Base-by-base conservation (phyloP, 1,140 invertebrate species). In the Rhyacophila brunnea region DNA sequence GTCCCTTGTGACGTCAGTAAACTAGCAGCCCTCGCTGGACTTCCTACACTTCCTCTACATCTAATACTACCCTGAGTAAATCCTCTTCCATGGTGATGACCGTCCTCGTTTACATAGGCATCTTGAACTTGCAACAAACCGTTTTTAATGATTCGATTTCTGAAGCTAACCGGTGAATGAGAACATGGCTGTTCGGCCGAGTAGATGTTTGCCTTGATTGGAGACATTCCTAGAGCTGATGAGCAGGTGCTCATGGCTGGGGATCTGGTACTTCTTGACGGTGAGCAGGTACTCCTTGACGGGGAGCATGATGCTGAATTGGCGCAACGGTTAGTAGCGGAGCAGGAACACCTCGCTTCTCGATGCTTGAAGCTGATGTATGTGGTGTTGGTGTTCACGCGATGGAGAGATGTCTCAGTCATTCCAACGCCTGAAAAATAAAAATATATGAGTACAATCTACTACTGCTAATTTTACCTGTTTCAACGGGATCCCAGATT, bases 351-450 rank as follows among this genome's bases (percentile, higher is more conserved):
- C 13, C 62, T 35, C 1, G 42, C 49, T 4, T 34, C 58, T 15
- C 58, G 28, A 23, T 51, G 55, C 19, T 58, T 47, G 9, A 65
- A 13, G 34, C 63, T 81, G 48, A 86, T 77, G 72, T 85, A 86
- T 0, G 84, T 85, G 51, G 83, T 83, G 63, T 77, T 83, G 7
- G 85, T 86, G 70, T 86, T 86, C 64, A 82, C 81, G 59, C 84
- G 74, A 53, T 83, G 80, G 10, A 86, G 72, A 46, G 78, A 69
- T 19, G 79, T 79, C 60, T 82, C 75, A 62, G 80, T 78, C 19
- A 74, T 75, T 19, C 70, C 73, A 50, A 78, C 72, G 44, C 58
- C 64, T 61, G 36, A 42, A 47, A 57, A 44, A 34, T 10, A 57
- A 45, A 6, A 53, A 53, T n/a, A n/a, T n/a, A n/a, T n/a, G n/a